Conservation (phyloP, 2,113 vertebrate species). For the Calidris pugnax region DNA sequence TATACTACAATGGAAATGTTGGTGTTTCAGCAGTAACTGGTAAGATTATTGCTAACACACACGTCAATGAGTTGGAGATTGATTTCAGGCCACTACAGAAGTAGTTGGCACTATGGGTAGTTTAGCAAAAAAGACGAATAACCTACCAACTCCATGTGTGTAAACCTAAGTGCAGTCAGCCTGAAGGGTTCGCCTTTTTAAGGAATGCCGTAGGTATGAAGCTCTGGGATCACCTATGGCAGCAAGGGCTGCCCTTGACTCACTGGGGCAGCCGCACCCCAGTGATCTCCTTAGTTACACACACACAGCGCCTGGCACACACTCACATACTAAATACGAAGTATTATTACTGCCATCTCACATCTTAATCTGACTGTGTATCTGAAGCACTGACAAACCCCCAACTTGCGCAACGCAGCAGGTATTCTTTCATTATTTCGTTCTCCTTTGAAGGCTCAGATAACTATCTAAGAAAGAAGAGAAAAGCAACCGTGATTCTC, state of each 20-base stretch:
- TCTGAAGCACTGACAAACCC: background rate
- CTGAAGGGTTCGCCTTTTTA: background rate
- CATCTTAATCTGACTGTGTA: background rate
- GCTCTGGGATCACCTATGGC: background rate
- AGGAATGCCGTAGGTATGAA: background rate
- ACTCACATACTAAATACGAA: background rate
- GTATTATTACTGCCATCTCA: background rate
- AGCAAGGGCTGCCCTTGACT: background rate
- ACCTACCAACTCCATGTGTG: background rate
- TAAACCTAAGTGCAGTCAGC: background rate
- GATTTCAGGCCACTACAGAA: background rate
- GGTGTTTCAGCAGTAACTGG: background rate
- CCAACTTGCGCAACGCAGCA: background rate
- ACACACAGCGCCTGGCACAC: background rate
- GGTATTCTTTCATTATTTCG: background rate
- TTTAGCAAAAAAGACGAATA: background rate
- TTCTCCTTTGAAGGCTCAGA: conserved; percentile 16
- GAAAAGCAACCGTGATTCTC: background rate
- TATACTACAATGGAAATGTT: background rate
- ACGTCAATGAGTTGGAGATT: fast-evolving
- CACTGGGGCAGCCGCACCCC: background rate
- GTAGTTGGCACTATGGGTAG: background rate
- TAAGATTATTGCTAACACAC: background rate
- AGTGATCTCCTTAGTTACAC: background rate
- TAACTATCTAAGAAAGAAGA: background rate